Conservation (phyloP, 2,113 vertebrate species). For the Oncorhynchus mykiss region DNA sequence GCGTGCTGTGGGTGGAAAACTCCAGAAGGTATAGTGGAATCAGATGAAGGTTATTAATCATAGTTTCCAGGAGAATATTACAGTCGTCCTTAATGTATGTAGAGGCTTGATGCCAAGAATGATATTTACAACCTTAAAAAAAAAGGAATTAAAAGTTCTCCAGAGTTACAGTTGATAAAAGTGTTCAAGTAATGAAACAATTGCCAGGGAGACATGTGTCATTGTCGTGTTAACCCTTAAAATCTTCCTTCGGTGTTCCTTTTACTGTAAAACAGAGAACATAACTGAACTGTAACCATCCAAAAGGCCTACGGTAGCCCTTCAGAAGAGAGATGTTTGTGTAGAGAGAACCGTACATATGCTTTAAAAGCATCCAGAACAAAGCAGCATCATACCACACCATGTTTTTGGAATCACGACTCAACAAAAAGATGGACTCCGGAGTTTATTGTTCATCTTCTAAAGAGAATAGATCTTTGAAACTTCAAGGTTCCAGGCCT, state of each 20-base stretch:
- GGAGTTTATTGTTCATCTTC: background rate
- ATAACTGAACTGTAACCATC: background rate
- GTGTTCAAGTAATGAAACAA: background rate
- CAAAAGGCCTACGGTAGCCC: too few species aligned
- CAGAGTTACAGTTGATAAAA: constrained; percentile 4
- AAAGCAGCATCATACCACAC: background rate
- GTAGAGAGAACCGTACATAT: too few species aligned
- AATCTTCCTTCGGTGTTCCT: background rate
- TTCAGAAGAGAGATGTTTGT: too few species aligned
- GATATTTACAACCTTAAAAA: constrained; percentile 16
- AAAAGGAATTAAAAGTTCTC: constrained; percentile 11
- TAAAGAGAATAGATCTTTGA: background rate
- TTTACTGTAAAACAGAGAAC: background rate
- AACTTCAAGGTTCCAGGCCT: background rate
- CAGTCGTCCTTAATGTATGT: constrained; percentile 46
- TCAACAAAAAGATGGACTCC: background rate
- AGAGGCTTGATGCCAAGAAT: constrained; percentile 25
- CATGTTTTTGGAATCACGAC: constrained; percentile 3
- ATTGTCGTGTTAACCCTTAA: background rate
- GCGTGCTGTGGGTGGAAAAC: constrained; percentile 45
- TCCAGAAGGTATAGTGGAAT: constrained; percentile 55
- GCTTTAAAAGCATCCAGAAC: background rate
- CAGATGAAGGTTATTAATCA: constrained; percentile 65
- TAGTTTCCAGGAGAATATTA: constrained; percentile 45
- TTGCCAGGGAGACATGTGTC: background rate